Conservation (phyloP, 2,113 vertebrate genomes). For the Prionailurus bengalensis region DNA sequence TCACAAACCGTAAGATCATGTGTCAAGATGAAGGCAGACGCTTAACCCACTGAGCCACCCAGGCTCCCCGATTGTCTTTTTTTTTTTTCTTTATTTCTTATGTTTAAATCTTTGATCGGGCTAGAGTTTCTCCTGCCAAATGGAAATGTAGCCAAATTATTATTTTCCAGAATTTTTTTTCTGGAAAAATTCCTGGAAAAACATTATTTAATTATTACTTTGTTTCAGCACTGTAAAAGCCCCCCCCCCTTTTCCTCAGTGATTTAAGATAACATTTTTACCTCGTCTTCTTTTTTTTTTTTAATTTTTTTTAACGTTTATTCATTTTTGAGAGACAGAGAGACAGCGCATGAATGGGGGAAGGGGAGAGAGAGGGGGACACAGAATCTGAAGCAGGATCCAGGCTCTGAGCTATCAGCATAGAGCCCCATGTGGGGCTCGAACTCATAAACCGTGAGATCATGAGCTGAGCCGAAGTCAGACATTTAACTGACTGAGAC, state of each 20-base stretch:
- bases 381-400: no score
- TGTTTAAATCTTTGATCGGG: neutral
- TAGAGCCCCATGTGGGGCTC: no score
- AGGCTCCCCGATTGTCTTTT: neutral
- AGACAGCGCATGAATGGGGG: no score
- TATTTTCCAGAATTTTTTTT: neutral
- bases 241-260: neutral
- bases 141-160: neutral
- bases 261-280: neutral
- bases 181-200: neutral
- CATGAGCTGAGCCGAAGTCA: no score
- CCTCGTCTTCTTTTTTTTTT: neutral
- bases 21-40: fast-evolving
- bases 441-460: no score
- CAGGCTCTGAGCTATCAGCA: no score
- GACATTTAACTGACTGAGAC: no score
- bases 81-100: neutral
- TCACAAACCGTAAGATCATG: neutral
- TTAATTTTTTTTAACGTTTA: no score
- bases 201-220: neutral
- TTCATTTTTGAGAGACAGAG: no score
- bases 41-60: neutral
- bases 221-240: neutral
- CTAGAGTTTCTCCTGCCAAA: neutral
- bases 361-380: no score